These are phyloP conservation scores for Sceliomorpha sp. DNA, from an alignment of 2,888 invertebrate species.

Conservation along the genomic window DNA sequence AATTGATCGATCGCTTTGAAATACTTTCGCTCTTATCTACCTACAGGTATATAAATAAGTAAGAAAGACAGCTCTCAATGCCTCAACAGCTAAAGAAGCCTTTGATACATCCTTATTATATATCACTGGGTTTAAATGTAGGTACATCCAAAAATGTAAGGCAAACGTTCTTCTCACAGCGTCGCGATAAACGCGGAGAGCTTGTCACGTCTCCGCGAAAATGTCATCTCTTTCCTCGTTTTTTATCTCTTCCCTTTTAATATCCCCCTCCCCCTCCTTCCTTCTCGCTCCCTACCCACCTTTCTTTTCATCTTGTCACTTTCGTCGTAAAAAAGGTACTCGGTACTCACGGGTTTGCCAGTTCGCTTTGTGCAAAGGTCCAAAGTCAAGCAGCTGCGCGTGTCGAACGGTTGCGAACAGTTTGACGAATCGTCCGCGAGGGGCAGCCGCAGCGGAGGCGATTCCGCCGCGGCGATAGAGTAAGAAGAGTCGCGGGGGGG, in stretches of 20 bases:
- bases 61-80: constrained; percentile 59
- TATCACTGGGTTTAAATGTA: constrained; percentile 73
- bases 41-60: constrained; percentile 57
- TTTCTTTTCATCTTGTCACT: too few relatives aligned
- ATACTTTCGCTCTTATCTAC: constrained; percentile 62
- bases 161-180: constrained; percentile 71
- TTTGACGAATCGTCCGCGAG: too few relatives aligned
- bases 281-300: too few relatives aligned
- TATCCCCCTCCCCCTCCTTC: constrained; percentile 14
- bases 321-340: too few relatives aligned
- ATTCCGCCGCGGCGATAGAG: too few relatives aligned
- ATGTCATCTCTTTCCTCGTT: constrained; percentile 13
- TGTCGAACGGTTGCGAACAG: too few relatives aligned
- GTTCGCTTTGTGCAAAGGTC: too few relatives aligned
- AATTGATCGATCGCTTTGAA: constrained; percentile 71
- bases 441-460: too few relatives aligned
- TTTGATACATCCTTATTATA: constrained; percentile 66
- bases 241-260: constrained; percentile 21
- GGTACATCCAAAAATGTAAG: constrained; percentile 69
- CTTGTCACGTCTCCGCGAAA: constrained; percentile 10
- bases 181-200: constrained; percentile 26
- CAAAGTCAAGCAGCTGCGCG: constrained; percentile 24
- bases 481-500: constrained; percentile 9
- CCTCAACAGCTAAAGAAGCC: constrained; percentile 58
- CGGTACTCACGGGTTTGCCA: too few relatives aligned